These are phyloP conservation scores for Corythornis madagascariensis DNA, from an alignment of 2,113 vertebrate species.

Conservation along the genomic window DNA sequence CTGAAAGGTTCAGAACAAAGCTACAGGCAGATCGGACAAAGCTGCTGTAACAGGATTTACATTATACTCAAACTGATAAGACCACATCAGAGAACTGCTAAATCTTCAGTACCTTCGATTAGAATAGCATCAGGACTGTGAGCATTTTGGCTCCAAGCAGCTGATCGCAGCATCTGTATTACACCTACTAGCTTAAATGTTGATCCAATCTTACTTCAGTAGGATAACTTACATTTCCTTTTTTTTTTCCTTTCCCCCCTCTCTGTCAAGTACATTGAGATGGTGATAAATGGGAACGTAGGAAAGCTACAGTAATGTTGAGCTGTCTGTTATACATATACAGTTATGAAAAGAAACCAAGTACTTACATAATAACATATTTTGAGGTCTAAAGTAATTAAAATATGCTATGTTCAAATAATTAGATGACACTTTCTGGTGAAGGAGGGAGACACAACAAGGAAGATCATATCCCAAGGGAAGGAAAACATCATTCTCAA, in stretches of 20 bases:
- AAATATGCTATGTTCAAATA: not conserved
- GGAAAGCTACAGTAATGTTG: not conserved
- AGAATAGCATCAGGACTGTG: slow-evolving; percentile 23
- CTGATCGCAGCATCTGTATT: slow-evolving; percentile 63
- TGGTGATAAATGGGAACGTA: not conserved
- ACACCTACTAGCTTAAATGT: slow-evolving; percentile 40
- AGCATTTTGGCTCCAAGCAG: slow-evolving; percentile 39
- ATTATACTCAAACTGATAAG: slow-evolving; percentile 79
- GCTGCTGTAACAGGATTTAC: slow-evolving; percentile 79
- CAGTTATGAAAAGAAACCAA: not conserved
- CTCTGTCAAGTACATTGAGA: not conserved
- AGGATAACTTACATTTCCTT: slow-evolving; percentile 19
- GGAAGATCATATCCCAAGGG: not conserved
- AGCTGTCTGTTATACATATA: not conserved
- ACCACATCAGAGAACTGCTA: slow-evolving; percentile 73
- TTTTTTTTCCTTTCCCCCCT: not conserved
- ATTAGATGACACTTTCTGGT: not conserved
- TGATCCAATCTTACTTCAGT: slow-evolving; percentile 8
- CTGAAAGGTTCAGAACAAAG: slow-evolving; percentile 83
- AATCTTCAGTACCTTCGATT: slow-evolving; percentile 63
- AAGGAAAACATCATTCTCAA: not conserved
- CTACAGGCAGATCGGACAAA: slow-evolving; percentile 80
- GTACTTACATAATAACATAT: not conserved
- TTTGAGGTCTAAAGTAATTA: not conserved
- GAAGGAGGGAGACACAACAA: not conserved